Percentiles rank a stretch among this genome's conserved stretches.
Evolutionary conservation across 2,888 invertebrate species (phyloP).

Genomic region (Phalangium opilio): DNA sequence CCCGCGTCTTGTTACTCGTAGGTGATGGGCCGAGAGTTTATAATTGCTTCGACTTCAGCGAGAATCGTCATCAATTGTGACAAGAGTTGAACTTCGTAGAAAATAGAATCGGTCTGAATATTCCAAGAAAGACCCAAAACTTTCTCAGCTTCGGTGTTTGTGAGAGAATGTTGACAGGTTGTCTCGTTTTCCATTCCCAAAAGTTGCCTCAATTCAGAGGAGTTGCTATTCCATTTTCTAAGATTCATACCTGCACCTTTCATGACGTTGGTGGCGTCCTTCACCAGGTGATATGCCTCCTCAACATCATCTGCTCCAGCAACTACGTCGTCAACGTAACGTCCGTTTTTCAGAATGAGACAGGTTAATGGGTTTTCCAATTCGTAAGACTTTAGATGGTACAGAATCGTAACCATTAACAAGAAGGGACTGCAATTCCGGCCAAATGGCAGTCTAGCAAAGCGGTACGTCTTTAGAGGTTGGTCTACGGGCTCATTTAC

Average conservation of each 20-base stretch:
- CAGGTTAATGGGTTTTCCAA: not conserved
- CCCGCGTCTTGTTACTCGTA: too few species aligned
- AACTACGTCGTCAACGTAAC: conserved; percentile 2
- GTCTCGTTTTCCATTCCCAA: too few species aligned
- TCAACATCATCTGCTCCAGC: not conserved
- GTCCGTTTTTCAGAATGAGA: not conserved
- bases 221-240: not conserved
- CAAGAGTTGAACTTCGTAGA: too few species aligned
- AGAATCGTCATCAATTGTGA: too few species aligned
- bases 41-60: too few species aligned
- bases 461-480: not conserved
- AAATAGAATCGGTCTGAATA: too few species aligned
- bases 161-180: too few species aligned
- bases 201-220: not conserved
- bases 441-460: not conserved
- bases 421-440: conserved; percentile 3
- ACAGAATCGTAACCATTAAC: not conserved
- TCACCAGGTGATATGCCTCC: not conserved
- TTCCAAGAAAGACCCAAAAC: too few species aligned
- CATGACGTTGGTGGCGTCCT: not conserved
- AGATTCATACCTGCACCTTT: conserved; percentile 1
- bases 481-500: too few species aligned
- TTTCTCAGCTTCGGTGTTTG: too few species aligned
- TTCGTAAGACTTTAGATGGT: conserved; percentile 1
- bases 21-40: too few species aligned